phyloP scores from a whole-genome alignment of 1,140 invertebrate species.

The Microplitis demolitor region DNA sequence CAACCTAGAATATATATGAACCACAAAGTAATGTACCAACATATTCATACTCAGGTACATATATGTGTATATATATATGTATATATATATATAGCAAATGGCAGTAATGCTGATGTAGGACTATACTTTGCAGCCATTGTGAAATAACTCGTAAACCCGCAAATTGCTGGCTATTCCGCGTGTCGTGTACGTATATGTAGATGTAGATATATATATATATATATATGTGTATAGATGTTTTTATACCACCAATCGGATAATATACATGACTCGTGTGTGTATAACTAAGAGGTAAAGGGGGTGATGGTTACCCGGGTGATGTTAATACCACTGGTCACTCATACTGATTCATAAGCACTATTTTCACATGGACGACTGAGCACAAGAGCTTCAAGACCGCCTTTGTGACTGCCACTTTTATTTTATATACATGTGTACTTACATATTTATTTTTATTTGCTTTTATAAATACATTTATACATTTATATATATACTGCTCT shows the following conservation, averaged over 20 bases:
- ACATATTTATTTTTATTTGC: not conserved
- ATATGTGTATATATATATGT: not conserved
- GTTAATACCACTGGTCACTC: no score
- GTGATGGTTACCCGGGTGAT: no score
- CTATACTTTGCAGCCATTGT: constrained; percentile 64
- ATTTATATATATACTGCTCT: not conserved
- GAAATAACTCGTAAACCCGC: constrained; percentile 64
- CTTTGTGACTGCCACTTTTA: not conserved
- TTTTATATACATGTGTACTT: not conserved
- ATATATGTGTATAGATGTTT: constrained; percentile 1
- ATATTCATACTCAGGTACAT: not conserved
- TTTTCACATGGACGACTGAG: no score
- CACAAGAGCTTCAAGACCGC: no score
- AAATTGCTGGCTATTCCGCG: constrained; percentile 61
- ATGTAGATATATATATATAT: constrained; percentile 7
- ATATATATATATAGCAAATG: constrained; percentile 29
- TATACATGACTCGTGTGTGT: not conserved
- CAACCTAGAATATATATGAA: not conserved
- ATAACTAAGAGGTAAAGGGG: not conserved
- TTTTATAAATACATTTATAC: not conserved
- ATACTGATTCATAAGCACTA: no score
- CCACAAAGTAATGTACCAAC: constrained; percentile 29
- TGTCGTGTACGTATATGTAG: constrained; percentile 14
- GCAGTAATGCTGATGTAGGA: constrained; percentile 46
- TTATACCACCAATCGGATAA: not conserved